Evolutionary conservation across 2,113 vertebrate species (phyloP), one percentile per base, ranked within the genome.

Genomic region (Tragelaphus strepsiceros): DNA sequence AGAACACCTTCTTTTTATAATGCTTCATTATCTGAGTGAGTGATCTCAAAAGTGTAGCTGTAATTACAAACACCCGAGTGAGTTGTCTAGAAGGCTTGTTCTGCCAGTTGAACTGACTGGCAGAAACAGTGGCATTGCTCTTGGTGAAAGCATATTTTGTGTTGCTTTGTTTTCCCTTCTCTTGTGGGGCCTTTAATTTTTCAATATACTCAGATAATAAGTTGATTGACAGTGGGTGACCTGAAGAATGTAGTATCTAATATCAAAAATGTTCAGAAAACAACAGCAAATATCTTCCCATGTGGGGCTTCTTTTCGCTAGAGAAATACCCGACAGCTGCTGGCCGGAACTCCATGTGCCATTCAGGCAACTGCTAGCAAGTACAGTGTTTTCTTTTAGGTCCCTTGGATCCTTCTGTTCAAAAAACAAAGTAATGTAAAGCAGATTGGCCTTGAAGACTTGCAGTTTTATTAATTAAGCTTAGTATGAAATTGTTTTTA

Each of bases 151-250:
- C 24, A 85, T 88, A 59, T 88, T 93, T 92, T 74, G 84, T 94
- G 19, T 91, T 74, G 82, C 16, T 94, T 96, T 92, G 14, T 94
- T 94, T 95, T 94, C 39, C 59, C 84, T 92, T 92, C 61, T 89
- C 67, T 94, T 7, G 64, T 54, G 59, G 81, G 16, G 7, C 49
- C 54, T 49, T 87, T 97, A 35, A 62, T 67, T 95, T 89, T 94
- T 89, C 19, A n/a, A 7, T 95, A 67, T 62, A 22, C 62, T 88
- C 13, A 61, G 49, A 82, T 82, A 94, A 87, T 77, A 87, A 91
- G 14, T 77, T 90, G 58, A 92, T 53, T 87, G n/a, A 85, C 35
- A 91, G 14, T 61, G 21, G 35, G 56, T 87, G 24, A 94, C 15
- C 81, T 78, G 53, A 92, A 92, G 95, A 88, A 90, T 91, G 26